Evolutionary conservation across 1,140 invertebrate genomes (phyloP), one percentile per base, ranked within the genome.

Genomic region (Zaprionus africanus): DNA sequence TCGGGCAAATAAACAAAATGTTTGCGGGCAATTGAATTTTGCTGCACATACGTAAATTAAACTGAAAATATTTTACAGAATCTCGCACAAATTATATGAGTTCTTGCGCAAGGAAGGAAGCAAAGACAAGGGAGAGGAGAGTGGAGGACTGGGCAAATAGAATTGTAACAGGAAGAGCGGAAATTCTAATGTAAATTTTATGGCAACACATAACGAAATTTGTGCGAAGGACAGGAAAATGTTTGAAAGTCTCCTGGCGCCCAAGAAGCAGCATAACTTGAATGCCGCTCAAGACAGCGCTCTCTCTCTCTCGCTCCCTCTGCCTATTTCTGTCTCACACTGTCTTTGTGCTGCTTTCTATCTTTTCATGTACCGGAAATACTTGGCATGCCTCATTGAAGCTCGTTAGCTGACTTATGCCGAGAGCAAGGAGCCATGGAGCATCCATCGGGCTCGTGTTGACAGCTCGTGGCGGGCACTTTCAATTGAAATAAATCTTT

Each of bases 401-500:
- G 81, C 82, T 85, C 83, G 83, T 86, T 87, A 86, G 83, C 76
- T 82, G 83, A 86, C 82, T 85, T 85, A 83, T 79, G 76, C 58
- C 53, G 56, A 57, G 31, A 31, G 66, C 46, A 22, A 17, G 62
- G 36, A 59, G 54, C 51, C 15, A 9, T 63, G 17, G 31, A 64
- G 41, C 49, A 43, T n/a, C 15, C 41, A 43, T 43, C 41, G 63
- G 56, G 70, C 81, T 82, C 70, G 58, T 87, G 85, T 85, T 84
- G 84, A 88, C 84, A 90, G 85, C 75, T 76, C 84, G 68, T 88
- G 85, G 81, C 78, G 65, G 83, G 75, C 84, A 88, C 85, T 88
- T 90, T 76, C 84, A 90, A 90, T 90, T 90, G 86, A 90, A 90
- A 90, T 90, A 90, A 90, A 90, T 90, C 85, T 78, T 74, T 79